Evolutionary conservation across 2,113 vertebrate species (phyloP).

Genomic region (Alouatta palliata): DNA sequence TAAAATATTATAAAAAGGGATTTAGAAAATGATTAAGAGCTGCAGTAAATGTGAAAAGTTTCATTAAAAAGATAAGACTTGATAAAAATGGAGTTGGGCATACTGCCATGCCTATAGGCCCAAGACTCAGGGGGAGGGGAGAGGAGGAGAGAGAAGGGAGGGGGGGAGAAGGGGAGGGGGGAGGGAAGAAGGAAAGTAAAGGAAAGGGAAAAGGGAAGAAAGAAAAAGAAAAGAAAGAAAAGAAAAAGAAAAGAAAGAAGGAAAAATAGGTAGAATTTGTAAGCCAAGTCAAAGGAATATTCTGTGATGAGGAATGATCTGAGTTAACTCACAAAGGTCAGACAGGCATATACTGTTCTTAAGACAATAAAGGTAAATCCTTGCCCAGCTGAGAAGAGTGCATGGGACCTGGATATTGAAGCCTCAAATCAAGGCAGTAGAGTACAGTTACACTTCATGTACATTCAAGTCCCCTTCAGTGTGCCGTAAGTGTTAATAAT

Average conservation of each 20-base stretch:
- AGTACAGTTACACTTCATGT: neutral
- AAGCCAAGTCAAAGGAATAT: neutral
- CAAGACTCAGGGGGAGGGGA: too few species aligned
- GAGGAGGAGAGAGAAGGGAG: too few species aligned
- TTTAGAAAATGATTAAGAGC: neutral
- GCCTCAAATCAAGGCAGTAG: neutral
- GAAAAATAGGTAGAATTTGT: neutral
- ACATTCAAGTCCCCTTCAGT: neutral
- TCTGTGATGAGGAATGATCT: neutral
- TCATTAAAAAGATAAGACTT: neutral
- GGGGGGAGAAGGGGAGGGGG: too few species aligned
- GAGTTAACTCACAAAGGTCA: neutral
- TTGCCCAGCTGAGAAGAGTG: neutral
- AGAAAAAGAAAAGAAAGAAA: too few species aligned
- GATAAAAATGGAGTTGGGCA: neutral
- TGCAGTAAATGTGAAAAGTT: neutral
- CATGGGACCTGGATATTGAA: neutral
- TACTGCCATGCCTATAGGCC: too few species aligned
- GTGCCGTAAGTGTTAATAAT: neutral
- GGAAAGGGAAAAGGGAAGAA: too few species aligned
- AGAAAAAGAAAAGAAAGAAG: too few species aligned
- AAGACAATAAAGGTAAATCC: neutral
- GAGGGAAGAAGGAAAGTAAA: too few species aligned
- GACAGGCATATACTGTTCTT: neutral
- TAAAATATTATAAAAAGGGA: constrained; percentile 13